Percentiles rank a stretch among this genome's conserved stretches.
phyloP scores from a whole-genome alignment of 2,113 vertebrate genomes.

The Sinocyclocheilus anophthalmus region DNA sequence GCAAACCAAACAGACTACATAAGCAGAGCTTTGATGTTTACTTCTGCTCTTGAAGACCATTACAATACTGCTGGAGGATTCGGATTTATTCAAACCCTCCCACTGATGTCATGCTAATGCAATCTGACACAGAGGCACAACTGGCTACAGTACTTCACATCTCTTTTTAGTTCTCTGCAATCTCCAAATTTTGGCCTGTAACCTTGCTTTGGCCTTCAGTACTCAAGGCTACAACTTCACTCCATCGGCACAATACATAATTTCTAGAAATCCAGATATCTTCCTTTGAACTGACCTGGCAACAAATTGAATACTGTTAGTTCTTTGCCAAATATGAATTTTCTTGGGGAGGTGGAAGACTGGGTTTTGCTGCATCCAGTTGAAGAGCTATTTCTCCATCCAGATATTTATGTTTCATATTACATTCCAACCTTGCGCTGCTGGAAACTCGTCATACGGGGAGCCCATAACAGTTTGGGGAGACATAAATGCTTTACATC shows the following conservation, averaged over 20 bases:
- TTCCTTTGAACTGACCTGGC: conserved; percentile 9
- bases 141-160: conserved; percentile 29
- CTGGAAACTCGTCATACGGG: conserved; percentile 36
- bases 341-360: conserved; percentile 1
- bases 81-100: conserved; percentile 24
- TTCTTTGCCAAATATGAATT: conserved; percentile 24
- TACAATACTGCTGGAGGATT: conserved; percentile 26
- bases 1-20: neutral
- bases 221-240: neutral
- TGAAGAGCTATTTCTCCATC: conserved; percentile 44
- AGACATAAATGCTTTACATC: conserved; percentile 7
- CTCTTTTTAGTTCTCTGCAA: conserved; percentile 8
- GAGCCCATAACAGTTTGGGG: conserved; percentile 8
- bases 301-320: neutral
- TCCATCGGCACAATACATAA: neutral
- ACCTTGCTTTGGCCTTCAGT: neutral
- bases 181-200: neutral
- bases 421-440: conserved; percentile 41
- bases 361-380: conserved; percentile 10
- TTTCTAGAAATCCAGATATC: conserved; percentile 30
- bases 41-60: conserved; percentile 17
- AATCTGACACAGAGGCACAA: conserved; percentile 40
- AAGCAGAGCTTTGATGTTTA: conserved; percentile 28
- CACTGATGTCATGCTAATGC: conserved; percentile 35
- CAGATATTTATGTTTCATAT: conserved; percentile 53